Evolutionary conservation across 2,888 invertebrate species (phyloP).

Genomic region (Ophraella communa): DNA sequence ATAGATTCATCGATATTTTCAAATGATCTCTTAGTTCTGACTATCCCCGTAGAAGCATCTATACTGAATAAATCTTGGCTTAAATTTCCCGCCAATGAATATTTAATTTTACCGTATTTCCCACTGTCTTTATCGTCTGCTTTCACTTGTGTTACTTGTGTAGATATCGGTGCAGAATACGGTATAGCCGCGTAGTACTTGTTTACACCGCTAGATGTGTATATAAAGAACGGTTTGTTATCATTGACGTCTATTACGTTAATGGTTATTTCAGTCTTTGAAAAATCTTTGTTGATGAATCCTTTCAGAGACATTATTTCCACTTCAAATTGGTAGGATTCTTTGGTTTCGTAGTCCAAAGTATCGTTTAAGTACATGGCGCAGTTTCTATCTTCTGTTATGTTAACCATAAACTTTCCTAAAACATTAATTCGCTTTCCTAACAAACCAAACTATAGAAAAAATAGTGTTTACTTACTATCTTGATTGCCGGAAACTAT

Average conservation of each 20-base stretch:
- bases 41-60: slow-evolving; percentile 75
- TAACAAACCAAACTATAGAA: too few species aligned
- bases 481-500: slow-evolving; percentile 79
- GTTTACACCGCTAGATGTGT: slow-evolving; percentile 64
- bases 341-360: slow-evolving; percentile 80
- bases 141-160: slow-evolving; percentile 80
- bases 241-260: slow-evolving; percentile 89
- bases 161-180: slow-evolving; percentile 74
- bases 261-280: slow-evolving; percentile 77
- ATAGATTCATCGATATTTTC: slow-evolving; percentile 68
- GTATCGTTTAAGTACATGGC: slow-evolving; percentile 75
- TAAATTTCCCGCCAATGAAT: slow-evolving; percentile 61
- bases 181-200: slow-evolving; percentile 84
- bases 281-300: slow-evolving; percentile 78
- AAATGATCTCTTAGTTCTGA: slow-evolving; percentile 77
- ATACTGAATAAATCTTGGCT: slow-evolving; percentile 74
- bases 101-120: slow-evolving; percentile 79
- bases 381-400: slow-evolving; percentile 83
- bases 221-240: slow-evolving; percentile 83
- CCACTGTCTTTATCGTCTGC: slow-evolving; percentile 89
- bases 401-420: slow-evolving; percentile 75
- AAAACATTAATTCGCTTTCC: slow-evolving; percentile 48
- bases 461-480: slow-evolving; percentile 65
- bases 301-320: slow-evolving; percentile 82
- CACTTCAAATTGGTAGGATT: slow-evolving; percentile 77